These are phyloP conservation scores for Lamprologus speciosus DNA, from an alignment of 2,113 vertebrate genomes.

Conservation along the genomic window DNA sequence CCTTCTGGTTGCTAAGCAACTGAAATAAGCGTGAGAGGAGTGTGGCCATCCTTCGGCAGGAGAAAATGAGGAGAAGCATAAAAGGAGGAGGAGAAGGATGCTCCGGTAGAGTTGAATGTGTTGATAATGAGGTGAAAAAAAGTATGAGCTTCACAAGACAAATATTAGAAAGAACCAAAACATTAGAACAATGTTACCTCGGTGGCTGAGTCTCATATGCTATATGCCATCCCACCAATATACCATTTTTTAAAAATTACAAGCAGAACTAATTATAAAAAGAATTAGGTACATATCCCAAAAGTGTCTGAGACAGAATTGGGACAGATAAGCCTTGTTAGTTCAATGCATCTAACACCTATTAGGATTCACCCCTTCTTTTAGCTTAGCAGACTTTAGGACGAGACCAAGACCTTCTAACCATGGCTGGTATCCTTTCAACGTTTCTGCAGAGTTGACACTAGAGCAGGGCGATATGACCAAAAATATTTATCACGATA, in stretches of 20 bases:
- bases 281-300: not conserved
- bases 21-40: constrained; percentile 53
- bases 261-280: not conserved
- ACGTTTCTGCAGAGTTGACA: not conserved
- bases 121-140: not conserved
- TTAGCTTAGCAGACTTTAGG: not conserved
- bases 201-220: not conserved
- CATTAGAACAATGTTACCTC: not conserved
- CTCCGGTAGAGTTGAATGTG: not conserved
- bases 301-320: not conserved
- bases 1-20: constrained; percentile 66
- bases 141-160: not conserved
- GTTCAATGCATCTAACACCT: not conserved
- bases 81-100: not conserved
- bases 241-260: not conserved
- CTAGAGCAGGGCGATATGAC: not conserved
- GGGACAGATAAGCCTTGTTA: not conserved
- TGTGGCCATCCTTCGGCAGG: constrained; percentile 20
- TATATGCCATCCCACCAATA: not conserved
- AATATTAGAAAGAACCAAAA: not conserved
- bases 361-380: not conserved
- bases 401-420: not conserved
- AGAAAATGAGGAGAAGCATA: not conserved
- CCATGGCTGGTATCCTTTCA: not conserved
- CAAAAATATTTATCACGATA: not conserved